These are phyloP conservation scores for Oreochromis mossambicus DNA, from an alignment of 2,797 vertebrate genomes.

Conservation along the genomic window DNA sequence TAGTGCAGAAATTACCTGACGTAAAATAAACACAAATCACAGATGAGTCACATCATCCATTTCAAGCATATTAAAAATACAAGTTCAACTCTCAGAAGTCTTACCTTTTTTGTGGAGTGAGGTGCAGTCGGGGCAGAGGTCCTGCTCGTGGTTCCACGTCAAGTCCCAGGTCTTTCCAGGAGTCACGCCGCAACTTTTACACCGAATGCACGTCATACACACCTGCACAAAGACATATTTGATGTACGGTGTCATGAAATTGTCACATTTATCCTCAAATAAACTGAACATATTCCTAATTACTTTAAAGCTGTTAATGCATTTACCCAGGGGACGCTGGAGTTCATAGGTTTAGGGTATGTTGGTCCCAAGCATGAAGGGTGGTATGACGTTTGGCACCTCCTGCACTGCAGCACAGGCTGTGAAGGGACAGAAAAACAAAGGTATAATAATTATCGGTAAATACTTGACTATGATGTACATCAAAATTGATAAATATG, in stretches of 20 bases:
- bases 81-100: neutral
- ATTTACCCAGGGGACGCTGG: constrained; percentile 84
- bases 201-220: constrained; percentile 88
- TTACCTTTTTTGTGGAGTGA: constrained; percentile 82
- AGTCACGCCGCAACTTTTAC: constrained; percentile 87
- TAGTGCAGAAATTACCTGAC: constrained; percentile 85
- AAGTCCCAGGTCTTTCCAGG: constrained; percentile 84
- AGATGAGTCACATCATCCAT: neutral
- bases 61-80: neutral
- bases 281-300: neutral
- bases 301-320: neutral
- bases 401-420: constrained; percentile 87
- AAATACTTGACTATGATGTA: neutral
- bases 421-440: constrained; percentile 26
- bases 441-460: neutral
- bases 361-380: constrained; percentile 88
- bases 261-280: neutral
- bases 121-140: constrained; percentile 84
- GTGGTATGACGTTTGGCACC: constrained; percentile 88
- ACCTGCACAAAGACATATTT: constrained; percentile 64
- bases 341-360: constrained; percentile 85
- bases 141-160: constrained; percentile 83
- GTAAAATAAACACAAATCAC: neutral
- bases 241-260: neutral
- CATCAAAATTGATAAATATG: neutral